Percentiles rank a stretch among this genome's conserved stretches.
Evolutionary conservation across 1,140 invertebrate genomes (phyloP).

Genomic region (Caligus rogercresseyi): DNA sequence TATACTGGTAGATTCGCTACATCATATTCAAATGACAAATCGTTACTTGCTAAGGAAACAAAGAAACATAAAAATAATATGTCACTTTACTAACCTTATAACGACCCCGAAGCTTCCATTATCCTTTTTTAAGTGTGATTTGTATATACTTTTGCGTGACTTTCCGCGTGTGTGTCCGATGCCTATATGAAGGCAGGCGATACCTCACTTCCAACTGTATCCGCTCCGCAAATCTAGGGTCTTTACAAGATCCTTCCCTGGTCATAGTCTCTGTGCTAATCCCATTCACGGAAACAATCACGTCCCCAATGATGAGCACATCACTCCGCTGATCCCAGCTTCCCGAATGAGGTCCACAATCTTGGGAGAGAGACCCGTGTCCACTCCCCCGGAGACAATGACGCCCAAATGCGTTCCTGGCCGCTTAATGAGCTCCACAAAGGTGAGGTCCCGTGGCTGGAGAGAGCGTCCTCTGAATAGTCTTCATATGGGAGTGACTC

Average conservation of each 20-base stretch:
- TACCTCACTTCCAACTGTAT: constrained; percentile 63
- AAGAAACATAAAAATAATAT: too few species aligned
- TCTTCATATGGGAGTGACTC: not conserved
- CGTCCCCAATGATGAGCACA: constrained; percentile 49
- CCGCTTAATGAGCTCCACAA: constrained; percentile 19
- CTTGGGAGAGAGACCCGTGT: constrained; percentile 36
- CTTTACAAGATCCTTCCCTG: constrained; percentile 55
- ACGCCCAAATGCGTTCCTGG: constrained; percentile 13
- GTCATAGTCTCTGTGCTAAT: constrained; percentile 51
- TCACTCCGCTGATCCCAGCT: constrained; percentile 41
- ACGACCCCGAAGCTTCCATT: constrained; percentile 72
- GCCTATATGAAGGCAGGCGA: constrained; percentile 42
- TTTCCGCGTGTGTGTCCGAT: not conserved
- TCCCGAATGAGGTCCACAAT: constrained; percentile 39
- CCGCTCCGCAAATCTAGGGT: constrained; percentile 49
- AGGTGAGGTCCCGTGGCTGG: not conserved
- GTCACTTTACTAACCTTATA: constrained; percentile 41
- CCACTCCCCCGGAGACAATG: constrained; percentile 23
- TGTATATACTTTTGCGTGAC: constrained; percentile 31
- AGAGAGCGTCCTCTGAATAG: not conserved
- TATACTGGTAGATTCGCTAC: too few species aligned
- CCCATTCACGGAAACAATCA: constrained; percentile 59
- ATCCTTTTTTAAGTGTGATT: constrained; percentile 55
- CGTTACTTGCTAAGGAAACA: too few species aligned
- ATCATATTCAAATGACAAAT: too few species aligned